Evolutionary conservation across 2,888 invertebrate species (phyloP).

Genomic region (Autographa gamma): DNA sequence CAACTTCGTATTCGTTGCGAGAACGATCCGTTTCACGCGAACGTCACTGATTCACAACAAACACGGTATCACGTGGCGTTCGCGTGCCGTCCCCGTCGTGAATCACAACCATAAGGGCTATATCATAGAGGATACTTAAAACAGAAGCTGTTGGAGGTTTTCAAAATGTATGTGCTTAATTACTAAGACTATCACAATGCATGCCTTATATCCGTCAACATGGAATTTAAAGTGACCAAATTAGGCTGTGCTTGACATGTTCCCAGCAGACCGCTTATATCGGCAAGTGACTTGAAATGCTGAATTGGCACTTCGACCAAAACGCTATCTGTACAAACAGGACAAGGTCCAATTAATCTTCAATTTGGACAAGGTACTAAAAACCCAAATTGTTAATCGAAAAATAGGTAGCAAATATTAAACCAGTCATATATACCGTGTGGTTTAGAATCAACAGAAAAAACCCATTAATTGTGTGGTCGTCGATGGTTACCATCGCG

Average conservation of each 20-base stretch:
- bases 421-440: not conserved
- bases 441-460: not conserved
- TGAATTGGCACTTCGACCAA: too few species aligned
- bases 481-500: not conserved
- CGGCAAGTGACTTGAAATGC: too few species aligned
- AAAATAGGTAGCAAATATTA: too few species aligned
- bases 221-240: not conserved
- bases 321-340: too few species aligned
- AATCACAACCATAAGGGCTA: constrained; percentile 21
- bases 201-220: not conserved
- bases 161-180: not conserved
- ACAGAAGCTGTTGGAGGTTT: not conserved
- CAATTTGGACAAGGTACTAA: too few species aligned
- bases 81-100: constrained; percentile 48
- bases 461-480: not conserved
- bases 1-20: not conserved
- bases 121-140: not conserved
- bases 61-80: constrained; percentile 45
- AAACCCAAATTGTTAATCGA: too few species aligned
- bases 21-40: not conserved
- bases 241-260: too few species aligned
- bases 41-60: constrained; percentile 28
- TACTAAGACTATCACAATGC: not conserved
- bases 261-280: too few species aligned
- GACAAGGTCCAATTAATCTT: too few species aligned